Conservation (phyloP, 2,888 invertebrate species). For the Parnassius mnemosyne region DNA sequence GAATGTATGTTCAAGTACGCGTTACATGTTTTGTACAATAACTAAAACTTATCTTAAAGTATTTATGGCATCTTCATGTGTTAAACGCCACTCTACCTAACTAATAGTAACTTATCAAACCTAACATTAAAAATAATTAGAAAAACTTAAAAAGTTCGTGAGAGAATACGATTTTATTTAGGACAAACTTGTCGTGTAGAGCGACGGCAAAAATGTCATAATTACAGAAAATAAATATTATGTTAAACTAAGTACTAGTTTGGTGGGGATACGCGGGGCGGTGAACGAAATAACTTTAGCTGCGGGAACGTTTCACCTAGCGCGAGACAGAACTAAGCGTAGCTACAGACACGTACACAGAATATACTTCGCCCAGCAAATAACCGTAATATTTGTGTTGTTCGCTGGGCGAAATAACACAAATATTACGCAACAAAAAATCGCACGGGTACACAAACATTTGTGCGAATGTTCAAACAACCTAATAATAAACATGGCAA, state of each 20-base stretch:
- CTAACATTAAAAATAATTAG: neutral
- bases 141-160: neutral
- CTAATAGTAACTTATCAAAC: conserved; percentile 5
- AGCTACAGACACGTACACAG: too few species aligned
- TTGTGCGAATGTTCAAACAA: neutral
- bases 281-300: too few species aligned
- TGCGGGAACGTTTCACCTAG: too few species aligned
- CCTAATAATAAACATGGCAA: conserved; percentile 9
- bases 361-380: neutral
- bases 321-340: neutral
- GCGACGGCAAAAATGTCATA: neutral
- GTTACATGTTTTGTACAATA: conserved; percentile 19
- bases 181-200: neutral
- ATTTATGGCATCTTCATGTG: conserved; percentile 13
- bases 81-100: conserved; percentile 6
- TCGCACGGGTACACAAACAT: neutral
- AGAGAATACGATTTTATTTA: neutral
- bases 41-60: conserved; percentile 9
- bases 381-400: too few species aligned
- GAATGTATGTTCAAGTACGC: conserved; percentile 23
- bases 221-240: conserved; percentile 17
- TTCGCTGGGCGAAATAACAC: too few species aligned
- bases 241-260: conserved; percentile 13
- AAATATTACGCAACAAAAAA: neutral
- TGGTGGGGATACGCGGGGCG: conserved; percentile 2